Conservation (phyloP, 30 jellyfish, hydroid and myxozoan genomes). For the Turritopsis dohrnii region DNA sequence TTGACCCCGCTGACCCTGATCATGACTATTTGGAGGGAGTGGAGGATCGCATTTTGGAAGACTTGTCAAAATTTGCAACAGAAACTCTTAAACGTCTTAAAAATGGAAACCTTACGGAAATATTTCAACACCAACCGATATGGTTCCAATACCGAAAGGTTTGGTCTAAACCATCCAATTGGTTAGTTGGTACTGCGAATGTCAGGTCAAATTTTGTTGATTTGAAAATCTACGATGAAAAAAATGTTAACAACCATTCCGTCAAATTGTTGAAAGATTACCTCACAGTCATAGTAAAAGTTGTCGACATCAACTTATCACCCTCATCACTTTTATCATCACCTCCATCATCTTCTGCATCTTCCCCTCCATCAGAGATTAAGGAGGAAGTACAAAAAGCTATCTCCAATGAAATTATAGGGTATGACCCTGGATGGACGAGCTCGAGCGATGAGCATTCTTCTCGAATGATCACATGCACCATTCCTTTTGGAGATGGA, state of each 20-base stretch:
- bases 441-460: neutral
- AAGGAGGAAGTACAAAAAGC: neutral
- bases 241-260: neutral
- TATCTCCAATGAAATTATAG: neutral
- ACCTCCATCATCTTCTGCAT: neutral
- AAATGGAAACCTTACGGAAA: neutral
- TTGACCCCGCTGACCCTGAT: constrained; percentile 10
- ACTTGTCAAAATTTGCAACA: neutral
- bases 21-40: constrained; percentile 5
- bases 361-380: neutral
- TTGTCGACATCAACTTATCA: neutral
- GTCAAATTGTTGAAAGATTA: neutral
- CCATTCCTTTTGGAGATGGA: constrained; percentile 7
- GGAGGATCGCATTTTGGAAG: neutral
- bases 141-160: neutral
- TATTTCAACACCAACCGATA: constrained; percentile 1
- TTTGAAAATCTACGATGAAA: neutral
- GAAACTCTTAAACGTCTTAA: neutral
- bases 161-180: neutral
- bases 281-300: neutral
- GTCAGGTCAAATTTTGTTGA: neutral
- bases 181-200: constrained; percentile 1
- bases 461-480: neutral
- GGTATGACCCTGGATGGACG: neutral
- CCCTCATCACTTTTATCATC: neutral